Conservation (phyloP, 92 coral and sea anemone species). For the Hydrozoanthus gracilis region DNA sequence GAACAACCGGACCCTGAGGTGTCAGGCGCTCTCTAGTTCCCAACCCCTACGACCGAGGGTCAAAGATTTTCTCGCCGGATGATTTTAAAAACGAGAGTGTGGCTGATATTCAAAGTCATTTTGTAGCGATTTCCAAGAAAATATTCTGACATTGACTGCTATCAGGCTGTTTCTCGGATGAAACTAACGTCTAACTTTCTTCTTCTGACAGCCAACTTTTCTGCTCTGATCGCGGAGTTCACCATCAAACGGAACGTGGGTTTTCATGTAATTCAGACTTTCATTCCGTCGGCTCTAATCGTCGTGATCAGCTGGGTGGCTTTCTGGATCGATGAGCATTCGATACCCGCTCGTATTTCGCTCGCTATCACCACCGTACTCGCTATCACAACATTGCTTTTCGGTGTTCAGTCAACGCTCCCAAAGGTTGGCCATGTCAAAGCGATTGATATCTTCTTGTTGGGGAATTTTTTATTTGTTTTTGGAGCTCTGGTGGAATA, state of each 20-base stretch:
- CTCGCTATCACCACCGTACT: conserved; percentile 71
- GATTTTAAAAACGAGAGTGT: background rate
- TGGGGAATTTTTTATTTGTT: conserved; percentile 66
- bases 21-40: too few relatives aligned
- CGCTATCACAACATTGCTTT: conserved; percentile 68
- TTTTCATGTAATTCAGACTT: conserved; percentile 76
- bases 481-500: conserved; percentile 68
- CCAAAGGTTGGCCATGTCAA: conserved; percentile 73
- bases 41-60: too few relatives aligned
- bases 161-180: too few relatives aligned
- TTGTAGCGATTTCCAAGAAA: background rate
- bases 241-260: conserved; percentile 67
- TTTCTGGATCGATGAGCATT: conserved; percentile 71
- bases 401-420: conserved; percentile 63
- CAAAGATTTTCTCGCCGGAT: too few relatives aligned
- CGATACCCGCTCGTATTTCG: conserved; percentile 66
- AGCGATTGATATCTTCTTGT: conserved; percentile 62
- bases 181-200: background rate
- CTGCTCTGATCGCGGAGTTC: conserved; percentile 59
- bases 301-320: conserved; percentile 79
- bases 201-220: conserved; percentile 53
- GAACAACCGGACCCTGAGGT: too few relatives aligned
- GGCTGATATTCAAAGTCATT: background rate
- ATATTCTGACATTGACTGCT: background rate
- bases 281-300: conserved; percentile 71